phyloP scores from a whole-genome alignment of 2,888 invertebrate species.

The Drosophila imparisetae region DNA sequence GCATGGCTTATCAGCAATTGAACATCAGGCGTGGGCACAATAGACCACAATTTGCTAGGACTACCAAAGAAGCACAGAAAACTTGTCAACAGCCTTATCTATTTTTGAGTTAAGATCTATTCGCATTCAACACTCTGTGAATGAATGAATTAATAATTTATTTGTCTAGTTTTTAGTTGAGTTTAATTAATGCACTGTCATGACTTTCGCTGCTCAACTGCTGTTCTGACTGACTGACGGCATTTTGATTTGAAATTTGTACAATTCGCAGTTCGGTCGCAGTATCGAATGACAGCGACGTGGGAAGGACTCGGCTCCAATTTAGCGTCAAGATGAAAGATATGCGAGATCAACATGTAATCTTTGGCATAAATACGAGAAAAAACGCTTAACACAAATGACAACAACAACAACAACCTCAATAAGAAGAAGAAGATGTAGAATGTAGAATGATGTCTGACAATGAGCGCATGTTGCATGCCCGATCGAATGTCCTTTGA shows the following conservation, averaged over 20 bases:
- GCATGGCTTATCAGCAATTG: conserved; percentile 57
- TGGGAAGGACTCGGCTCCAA: conserved; percentile 72
- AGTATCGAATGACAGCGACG: conserved; percentile 80
- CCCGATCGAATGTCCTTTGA: conserved; percentile 79
- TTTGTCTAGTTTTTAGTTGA: conserved; percentile 36
- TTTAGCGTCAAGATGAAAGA: conserved; percentile 75
- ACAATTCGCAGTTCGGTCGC: conserved; percentile 39
- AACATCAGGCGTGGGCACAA: conserved; percentile 56
- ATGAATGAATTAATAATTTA: conserved; percentile 48
- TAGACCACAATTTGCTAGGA: conserved; percentile 38
- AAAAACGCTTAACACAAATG: conserved; percentile 68
- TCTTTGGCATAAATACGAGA: conserved; percentile 73
- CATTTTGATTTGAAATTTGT: conserved; percentile 75
- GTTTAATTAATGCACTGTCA: conserved; percentile 72
- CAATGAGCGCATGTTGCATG: conserved; percentile 78
- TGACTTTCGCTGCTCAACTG: conserved; percentile 60
- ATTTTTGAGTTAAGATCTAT: conserved; percentile 30
- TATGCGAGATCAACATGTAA: conserved; percentile 82
- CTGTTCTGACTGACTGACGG: conserved; percentile 74
- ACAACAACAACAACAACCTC: conserved; percentile 36
- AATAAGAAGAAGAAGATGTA: background rate
- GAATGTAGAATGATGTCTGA: conserved; percentile 28
- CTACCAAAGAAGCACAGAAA: conserved; percentile 67
- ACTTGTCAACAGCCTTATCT: conserved; percentile 65
- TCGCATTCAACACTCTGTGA: conserved; percentile 28